Evolutionary conservation across 1,140 invertebrate species (phyloP).

Genomic region (Formica exsecta): DNA sequence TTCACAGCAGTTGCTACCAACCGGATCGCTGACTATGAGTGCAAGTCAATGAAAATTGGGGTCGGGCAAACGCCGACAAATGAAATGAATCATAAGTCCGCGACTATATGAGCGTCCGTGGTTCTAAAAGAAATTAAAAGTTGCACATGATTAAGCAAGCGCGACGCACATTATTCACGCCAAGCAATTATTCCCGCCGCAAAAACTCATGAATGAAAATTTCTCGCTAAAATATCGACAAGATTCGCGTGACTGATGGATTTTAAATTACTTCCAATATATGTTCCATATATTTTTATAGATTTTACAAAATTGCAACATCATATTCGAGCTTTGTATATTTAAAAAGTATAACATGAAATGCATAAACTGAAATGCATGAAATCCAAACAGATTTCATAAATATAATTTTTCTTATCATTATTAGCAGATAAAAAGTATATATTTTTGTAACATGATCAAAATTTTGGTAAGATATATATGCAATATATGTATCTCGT

Average conservation of each 20-base stretch:
- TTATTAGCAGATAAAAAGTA: background rate
- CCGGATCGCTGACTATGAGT: slow-evolving; percentile 20
- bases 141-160: background rate
- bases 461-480: background rate
- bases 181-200: background rate
- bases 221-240: background rate
- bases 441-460: slow-evolving; percentile 3
- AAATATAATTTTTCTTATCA: slow-evolving; percentile 10
- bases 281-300: background rate
- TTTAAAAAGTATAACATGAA: background rate
- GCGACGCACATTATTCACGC: background rate
- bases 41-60: slow-evolving; percentile 18
- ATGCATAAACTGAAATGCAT: background rate
- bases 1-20: slow-evolving; percentile 41
- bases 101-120: slow-evolving; percentile 29
- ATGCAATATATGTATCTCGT: background rate
- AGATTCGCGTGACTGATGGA: background rate
- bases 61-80: slow-evolving; percentile 12
- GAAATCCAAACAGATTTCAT: background rate
- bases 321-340: background rate
- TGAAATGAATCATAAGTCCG: slow-evolving; percentile 41
- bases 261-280: background rate
- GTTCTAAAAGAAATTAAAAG: slow-evolving; percentile 10
- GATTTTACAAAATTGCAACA: background rate
- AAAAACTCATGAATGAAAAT: background rate